Evolutionary conservation across 1,140 invertebrate species (phyloP).

Genomic region (Cardiocondyla obscurior): DNA sequence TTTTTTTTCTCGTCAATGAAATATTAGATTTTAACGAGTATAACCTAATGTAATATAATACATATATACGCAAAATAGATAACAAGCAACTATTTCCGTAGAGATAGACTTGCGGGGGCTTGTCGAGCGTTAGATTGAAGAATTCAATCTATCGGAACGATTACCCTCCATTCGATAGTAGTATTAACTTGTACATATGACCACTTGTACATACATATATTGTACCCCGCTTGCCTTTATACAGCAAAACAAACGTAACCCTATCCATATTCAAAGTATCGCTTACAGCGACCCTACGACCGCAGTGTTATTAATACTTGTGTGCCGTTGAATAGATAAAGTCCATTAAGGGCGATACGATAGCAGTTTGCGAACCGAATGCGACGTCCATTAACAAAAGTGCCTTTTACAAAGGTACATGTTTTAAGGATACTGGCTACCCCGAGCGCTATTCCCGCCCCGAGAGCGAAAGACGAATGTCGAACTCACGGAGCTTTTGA

Average conservation of each 20-base stretch:
- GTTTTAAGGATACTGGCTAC: slow-evolving; percentile 26
- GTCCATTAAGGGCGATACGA: slow-evolving; percentile 42
- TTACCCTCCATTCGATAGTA: background rate
- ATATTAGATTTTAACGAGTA: background rate
- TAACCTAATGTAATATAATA: background rate
- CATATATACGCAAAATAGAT: background rate
- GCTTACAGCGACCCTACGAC: slow-evolving; percentile 36
- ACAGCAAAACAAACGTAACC: slow-evolving; percentile 46
- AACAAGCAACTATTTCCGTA: background rate
- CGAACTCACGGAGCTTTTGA: slow-evolving; percentile 17
- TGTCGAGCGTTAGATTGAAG: background rate
- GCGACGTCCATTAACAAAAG: slow-evolving; percentile 47
- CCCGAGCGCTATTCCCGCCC: background rate
- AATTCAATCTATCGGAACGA: background rate
- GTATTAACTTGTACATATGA: slow-evolving; percentile 7
- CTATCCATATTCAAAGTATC: slow-evolving; percentile 52
- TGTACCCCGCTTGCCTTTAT: background rate
- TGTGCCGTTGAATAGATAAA: slow-evolving; percentile 48
- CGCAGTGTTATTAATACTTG: slow-evolving; percentile 48
- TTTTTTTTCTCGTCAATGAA: background rate
- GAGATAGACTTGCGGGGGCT: background rate
- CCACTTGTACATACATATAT: background rate
- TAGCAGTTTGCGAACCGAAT: slow-evolving; percentile 11
- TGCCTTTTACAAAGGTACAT: slow-evolving; percentile 28
- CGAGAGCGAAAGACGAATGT: slow-evolving; percentile 32